These are phyloP conservation scores for Caradrina kadenii DNA, from an alignment of 2,888 invertebrate species.

Conservation along the genomic window DNA sequence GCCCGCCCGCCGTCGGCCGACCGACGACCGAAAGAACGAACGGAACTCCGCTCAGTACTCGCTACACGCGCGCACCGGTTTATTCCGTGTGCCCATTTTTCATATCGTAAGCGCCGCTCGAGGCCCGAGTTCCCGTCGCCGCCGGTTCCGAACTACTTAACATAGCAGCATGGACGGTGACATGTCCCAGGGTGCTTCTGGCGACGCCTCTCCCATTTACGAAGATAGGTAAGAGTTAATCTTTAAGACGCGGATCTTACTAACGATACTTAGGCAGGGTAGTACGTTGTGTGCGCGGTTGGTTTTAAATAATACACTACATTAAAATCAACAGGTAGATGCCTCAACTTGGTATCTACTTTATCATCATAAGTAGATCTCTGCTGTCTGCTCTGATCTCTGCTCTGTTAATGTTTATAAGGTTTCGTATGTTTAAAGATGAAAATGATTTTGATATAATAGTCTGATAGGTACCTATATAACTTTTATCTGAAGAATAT, in stretches of 20 bases:
- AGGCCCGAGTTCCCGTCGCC: slow-evolving; percentile 64
- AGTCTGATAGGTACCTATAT: background rate
- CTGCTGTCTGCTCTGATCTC: no score
- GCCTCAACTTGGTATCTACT: background rate
- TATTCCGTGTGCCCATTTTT: slow-evolving; percentile 74
- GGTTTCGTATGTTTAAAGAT: no score
- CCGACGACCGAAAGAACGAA: slow-evolving; percentile 61
- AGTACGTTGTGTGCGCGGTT: background rate
- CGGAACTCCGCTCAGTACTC: slow-evolving; percentile 69
- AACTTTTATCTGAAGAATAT: no score
- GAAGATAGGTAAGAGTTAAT: slow-evolving; percentile 82
- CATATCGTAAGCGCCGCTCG: slow-evolving; percentile 67
- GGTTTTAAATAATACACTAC: slow-evolving; percentile 13
- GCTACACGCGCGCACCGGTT: slow-evolving; percentile 76
- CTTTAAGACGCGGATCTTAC: slow-evolving; percentile 32
- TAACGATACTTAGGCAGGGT: slow-evolving; percentile 18
- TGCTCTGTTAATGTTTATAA: no score
- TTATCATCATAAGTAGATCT: background rate
- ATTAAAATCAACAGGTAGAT: slow-evolving; percentile 44
- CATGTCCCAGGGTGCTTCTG: slow-evolving; percentile 81
- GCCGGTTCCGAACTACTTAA: slow-evolving; percentile 50
- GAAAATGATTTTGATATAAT: no score
- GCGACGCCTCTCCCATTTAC: slow-evolving; percentile 81
- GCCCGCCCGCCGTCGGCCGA: slow-evolving; percentile 55
- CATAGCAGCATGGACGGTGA: slow-evolving; percentile 80